Evolutionary conservation across 2,888 invertebrate species (phyloP), one percentile per base, ranked within the genome.

Genomic region (Synergus umbraculus): DNA sequence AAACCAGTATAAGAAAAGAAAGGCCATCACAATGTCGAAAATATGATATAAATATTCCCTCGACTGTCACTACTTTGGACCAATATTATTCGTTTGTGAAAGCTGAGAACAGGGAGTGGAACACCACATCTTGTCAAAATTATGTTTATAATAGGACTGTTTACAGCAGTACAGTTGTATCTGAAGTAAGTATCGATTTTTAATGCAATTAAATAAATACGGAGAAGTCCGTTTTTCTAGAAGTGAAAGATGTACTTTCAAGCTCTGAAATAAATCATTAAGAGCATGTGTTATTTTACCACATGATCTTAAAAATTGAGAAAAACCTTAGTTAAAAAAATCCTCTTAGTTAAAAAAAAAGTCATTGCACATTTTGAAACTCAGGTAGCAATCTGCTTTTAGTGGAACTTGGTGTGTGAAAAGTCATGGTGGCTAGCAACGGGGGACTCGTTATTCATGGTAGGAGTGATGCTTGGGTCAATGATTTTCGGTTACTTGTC

Each of bases 391-490:
- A 60, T 60, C 18, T 60, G 22, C 22, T 93, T 92, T 78, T 89
- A 95, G 94, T 96, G 95, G 94, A 90, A 95, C 88, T 92, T 96
- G 92, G 95, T 96, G 46, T 96, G 96, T 89, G 93, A 93, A 66
- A 93, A 93, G 76, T 93, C 94, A 49, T 95, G 94, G 92, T 88
- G 95, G 83, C 92, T 94, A 85, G 95, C 96, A 46, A 94, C 94
- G 79, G 94, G 95, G 43, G 96, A 96, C 89, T 93, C 96, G 0
- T 87, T 95, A 79, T 95, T 95, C 89, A 96, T 96, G 96, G 92
- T 95, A 83, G 96, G 96, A 82, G 96, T 96, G 73, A 93, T 96
- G 91, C 89, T 96, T 82, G 96, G 96, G 65, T 96, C 96, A 78
- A 95, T 96, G 80, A 92, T 95, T 77, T 96, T 96, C 90, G 96